Base-by-base conservation (phyloP, 2,888 invertebrate species). In the Athalia circularis region DNA sequence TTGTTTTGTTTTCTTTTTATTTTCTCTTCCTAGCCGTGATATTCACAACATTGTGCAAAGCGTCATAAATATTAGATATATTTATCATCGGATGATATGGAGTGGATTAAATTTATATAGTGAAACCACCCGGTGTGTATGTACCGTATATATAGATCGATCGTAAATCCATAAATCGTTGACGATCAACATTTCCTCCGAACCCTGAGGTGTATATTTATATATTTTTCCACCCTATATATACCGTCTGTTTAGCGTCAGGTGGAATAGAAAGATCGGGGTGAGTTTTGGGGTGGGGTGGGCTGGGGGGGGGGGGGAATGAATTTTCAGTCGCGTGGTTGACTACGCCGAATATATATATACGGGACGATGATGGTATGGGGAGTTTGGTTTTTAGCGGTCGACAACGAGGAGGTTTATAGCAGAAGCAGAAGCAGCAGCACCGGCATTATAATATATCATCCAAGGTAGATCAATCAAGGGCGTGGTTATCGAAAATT, bases 401-500 rank as follows among this genome's bases (percentile, higher is more conserved):
- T 54, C 9, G 54, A n/a, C 7, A n/a, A 54, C 11, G 54, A 54
- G 54, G 54, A 7, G 29, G 29, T 29, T 29, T 29, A 54, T 11
- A 54, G 9, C 54, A n/a, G 54, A 29, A 29, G 29, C 29, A 29
- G 29, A 29, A 29, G 5, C 11, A 7, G 9, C 54, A 9, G 54
- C 54, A 9, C 11, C 29, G 2, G 29, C 29, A 29, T 29, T 29
- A 72, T 59, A 75, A 62, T 75, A 75, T 75, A 75, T 62, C 64
- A 75, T 75, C 62, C 75, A 64, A 15, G 75, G 75, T 75, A 75
- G 61, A 64, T 62, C 62, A 75, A 75, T 75, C 75, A 75, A 62
- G 75, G 62, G 64, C 50, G 75, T 64, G 75, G 75, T 75, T 75
- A 75, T 75, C 75, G 75, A 75, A 75, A 75, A 75, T 64, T 75